Conservation (phyloP, 2,797 vertebrate species). For the Dendrocincla fuliginosa region DNA sequence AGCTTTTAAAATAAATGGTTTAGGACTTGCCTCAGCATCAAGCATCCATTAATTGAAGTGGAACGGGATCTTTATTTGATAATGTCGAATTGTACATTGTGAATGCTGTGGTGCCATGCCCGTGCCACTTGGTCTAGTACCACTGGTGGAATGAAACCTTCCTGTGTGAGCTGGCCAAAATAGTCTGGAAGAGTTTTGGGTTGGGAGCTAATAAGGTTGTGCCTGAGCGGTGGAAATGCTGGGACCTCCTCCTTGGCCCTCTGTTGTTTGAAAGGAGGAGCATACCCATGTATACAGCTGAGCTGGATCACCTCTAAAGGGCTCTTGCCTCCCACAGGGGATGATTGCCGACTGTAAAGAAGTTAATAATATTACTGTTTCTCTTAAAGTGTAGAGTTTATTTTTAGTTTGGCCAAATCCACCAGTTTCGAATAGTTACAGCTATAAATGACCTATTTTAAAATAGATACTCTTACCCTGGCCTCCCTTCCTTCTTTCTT, state of each 20-base stretch:
- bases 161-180: background rate
- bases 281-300: background rate
- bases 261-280: background rate
- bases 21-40: background rate
- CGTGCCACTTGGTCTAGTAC: fast-evolving
- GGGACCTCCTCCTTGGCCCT: background rate
- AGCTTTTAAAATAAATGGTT: background rate
- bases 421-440: background rate
- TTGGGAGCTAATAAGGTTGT: background rate
- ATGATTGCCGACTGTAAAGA: background rate
- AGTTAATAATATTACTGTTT: background rate
- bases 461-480: background rate
- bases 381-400: background rate
- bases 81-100: background rate
- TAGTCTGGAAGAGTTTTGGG: background rate
- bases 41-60: background rate
- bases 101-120: background rate
- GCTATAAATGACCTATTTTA: conserved; percentile 11
- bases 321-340: background rate
- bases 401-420: conserved; percentile 1
- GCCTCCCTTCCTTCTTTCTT: background rate
- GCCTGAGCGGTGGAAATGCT: fast-evolving
- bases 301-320: background rate
- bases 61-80: background rate
- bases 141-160: background rate